Conservation (phyloP, 2,113 vertebrate genomes). For the Rousettus leschenaultii region DNA sequence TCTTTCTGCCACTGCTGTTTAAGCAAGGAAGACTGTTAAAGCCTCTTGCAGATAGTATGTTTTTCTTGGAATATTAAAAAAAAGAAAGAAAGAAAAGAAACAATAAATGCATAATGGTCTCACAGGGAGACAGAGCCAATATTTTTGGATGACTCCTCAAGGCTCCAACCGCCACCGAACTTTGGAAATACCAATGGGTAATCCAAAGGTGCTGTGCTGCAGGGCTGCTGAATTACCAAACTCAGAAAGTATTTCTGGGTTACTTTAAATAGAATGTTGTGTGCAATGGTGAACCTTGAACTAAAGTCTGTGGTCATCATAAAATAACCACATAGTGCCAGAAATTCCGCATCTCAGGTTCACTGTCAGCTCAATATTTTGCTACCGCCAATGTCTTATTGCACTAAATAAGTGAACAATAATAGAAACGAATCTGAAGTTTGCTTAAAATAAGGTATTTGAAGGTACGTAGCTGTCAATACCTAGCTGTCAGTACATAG, state of each 20-base stretch:
- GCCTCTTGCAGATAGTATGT: neutral
- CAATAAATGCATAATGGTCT: neutral
- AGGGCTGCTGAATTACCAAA: neutral
- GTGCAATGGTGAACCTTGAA: neutral
- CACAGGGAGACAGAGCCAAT: neutral
- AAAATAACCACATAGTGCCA: conserved; percentile 23
- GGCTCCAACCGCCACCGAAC: neutral
- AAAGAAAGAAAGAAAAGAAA: neutral
- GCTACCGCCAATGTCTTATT: neutral
- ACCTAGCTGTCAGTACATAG: no score
- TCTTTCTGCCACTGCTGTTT: conserved; percentile 63
- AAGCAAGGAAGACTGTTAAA: neutral
- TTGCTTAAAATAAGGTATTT: neutral
- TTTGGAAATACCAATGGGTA: conserved; percentile 1
- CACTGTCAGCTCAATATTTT: conserved; percentile 14
- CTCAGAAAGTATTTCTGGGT: neutral
- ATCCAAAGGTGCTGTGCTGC: neutral
- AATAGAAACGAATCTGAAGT: neutral
- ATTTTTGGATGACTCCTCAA: conserved; percentile 27
- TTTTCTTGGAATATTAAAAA: neutral
- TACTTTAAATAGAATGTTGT: conserved; percentile 42
- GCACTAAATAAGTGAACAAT: neutral
- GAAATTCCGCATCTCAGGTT: neutral
- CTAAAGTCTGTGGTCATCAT: neutral
- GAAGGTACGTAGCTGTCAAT: neutral